Evolutionary conservation across 2,888 invertebrate genomes (phyloP), one percentile per base, ranked within the genome.

Genomic region (Entomobrya multifasciata): DNA sequence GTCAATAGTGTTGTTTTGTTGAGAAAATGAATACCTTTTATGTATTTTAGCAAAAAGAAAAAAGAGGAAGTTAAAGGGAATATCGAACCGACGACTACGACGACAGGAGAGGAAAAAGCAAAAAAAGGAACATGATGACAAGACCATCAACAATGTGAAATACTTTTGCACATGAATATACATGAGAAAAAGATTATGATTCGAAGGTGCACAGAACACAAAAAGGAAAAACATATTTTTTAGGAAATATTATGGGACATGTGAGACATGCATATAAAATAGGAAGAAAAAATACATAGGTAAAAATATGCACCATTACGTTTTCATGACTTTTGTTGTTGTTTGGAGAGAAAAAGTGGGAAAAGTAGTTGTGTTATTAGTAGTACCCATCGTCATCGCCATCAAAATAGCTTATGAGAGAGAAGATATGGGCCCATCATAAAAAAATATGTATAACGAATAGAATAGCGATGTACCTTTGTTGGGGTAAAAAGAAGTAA

Each of bases 301-400:
- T 11, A 52, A 49, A 72, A 49, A 17, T 49, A 52, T 49, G 72
- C 72, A 52, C 27, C 47, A 67, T 67, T 67, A 67, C 47, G 25
- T 44, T 70, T 70, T 72, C 72, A 52, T 52, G 49, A 72, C 72
- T 49, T 15, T 49, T 13, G 49, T 15, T 49, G 13, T 49, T 13
- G 49, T 13, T n/a, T n/a, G n/a, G n/a, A n/a, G n/a, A n/a, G n/a
- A n/a, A 13, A 36, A 36, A 70, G 70, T 25, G 15, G n/a, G 44
- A 47, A n/a, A n/a, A n/a, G n/a, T n/a, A n/a, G n/a, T n/a, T n/a
- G n/a, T n/a, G n/a, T n/a, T n/a, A n/a, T n/a, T n/a, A n/a, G n/a
- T n/a, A n/a, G 70, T 70, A 44, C 70, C 72, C 72, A 72, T 72
- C 72, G 49, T 72, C 30, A 72, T n/a, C 20, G 52, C 52, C 25